These are phyloP conservation scores for Procambarus clarkii DNA, from an alignment of 1,140 invertebrate species.

Conservation along the genomic window DNA sequence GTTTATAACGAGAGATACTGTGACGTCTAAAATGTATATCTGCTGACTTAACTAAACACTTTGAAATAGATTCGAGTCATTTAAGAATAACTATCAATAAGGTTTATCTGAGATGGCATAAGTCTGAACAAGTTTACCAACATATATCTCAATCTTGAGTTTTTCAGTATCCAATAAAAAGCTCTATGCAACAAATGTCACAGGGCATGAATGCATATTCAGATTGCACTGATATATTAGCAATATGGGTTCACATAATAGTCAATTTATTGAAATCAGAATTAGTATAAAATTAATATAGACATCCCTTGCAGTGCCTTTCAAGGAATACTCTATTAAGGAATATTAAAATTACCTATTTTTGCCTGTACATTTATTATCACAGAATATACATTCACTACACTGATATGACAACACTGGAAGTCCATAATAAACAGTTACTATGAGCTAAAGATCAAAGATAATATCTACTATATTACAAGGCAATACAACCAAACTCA, in stretches of 20 bases:
- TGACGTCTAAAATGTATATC: no score
- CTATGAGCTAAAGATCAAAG: constrained; percentile 36
- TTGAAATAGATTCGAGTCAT: not conserved
- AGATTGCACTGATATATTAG: constrained; percentile 1
- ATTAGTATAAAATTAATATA: not conserved
- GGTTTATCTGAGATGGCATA: constrained; percentile 9
- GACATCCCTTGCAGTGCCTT: not conserved
- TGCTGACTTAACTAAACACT: no score
- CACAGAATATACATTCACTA: constrained; percentile 67
- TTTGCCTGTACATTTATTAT: constrained; percentile 60
- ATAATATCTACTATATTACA: constrained; percentile 22
- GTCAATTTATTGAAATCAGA: not conserved
- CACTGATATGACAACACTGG: constrained; percentile 48
- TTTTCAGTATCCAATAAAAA: not conserved
- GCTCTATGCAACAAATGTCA: constrained; percentile 3
- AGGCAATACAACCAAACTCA: constrained; percentile 32
- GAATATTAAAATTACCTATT: constrained; percentile 34
- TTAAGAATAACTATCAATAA: not conserved
- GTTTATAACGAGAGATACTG: no score
- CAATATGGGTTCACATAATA: not conserved
- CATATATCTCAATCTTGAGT: not conserved
- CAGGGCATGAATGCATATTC: constrained; percentile 61
- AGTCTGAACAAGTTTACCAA: not conserved
- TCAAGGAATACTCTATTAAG: not conserved
- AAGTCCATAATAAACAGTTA: constrained; percentile 40